phyloP scores from a whole-genome alignment of 2,888 invertebrate genomes.

The Cecidostiba fungosa region DNA sequence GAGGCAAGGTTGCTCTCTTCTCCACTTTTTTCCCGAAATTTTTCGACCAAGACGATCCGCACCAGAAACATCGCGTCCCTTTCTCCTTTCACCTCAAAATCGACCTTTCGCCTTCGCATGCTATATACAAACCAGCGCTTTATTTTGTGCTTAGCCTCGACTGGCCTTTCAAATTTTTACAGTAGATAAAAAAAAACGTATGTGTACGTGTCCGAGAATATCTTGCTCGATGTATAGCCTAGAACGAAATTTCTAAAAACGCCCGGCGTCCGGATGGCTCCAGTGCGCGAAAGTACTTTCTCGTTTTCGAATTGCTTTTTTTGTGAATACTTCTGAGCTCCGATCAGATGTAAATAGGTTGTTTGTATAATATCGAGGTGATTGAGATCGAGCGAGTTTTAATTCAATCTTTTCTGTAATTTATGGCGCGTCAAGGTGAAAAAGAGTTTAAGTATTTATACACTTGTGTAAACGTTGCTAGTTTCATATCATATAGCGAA shows the following conservation, averaged over 20 bases:
- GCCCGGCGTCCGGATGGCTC: background rate
- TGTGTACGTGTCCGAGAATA: background rate
- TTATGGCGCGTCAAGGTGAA: background rate
- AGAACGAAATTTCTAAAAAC: conserved; percentile 38
- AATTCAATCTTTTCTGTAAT: background rate
- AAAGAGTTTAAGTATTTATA: background rate
- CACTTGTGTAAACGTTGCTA: background rate
- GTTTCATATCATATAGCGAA: too few species aligned
- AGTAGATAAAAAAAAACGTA: conserved; percentile 14
- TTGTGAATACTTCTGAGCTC: background rate
- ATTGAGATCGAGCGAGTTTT: background rate
- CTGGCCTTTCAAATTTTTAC: conserved; percentile 45
- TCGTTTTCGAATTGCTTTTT: conserved; percentile 12
- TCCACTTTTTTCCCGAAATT: conserved; percentile 7
- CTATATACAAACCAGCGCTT: background rate
- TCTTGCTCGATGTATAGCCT: background rate
- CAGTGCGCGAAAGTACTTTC: conserved; percentile 36
- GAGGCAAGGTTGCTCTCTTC: conserved; percentile 41
- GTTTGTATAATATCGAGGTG: background rate
- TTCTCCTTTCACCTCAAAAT: conserved; percentile 73
- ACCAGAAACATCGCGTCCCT: conserved; percentile 64
- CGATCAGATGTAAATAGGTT: background rate
- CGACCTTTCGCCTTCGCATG: conserved; percentile 70
- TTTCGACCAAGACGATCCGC: conserved; percentile 15
- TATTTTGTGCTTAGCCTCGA: background rate